Evolutionary conservation across 2,113 vertebrate species (phyloP).

Genomic region (Carassius auratus): DNA sequence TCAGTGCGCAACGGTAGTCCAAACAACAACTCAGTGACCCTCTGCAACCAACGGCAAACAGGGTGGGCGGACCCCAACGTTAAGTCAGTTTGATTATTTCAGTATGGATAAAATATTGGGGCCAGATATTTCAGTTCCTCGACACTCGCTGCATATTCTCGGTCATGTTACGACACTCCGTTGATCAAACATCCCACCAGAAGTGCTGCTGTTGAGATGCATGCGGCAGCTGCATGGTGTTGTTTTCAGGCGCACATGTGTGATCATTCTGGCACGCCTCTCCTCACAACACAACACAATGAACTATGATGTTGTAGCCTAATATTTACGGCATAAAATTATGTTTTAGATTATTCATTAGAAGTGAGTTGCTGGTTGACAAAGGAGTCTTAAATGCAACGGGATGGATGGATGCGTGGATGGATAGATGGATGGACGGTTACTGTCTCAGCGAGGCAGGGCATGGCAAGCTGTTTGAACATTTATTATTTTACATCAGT

Average conservation of each 20-base stretch:
- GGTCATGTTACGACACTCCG: not conserved
- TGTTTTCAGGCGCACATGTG: slow-evolving; percentile 24
- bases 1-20: slow-evolving; percentile 68
- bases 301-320: not conserved
- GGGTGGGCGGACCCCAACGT: slow-evolving; percentile 71
- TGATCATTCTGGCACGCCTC: slow-evolving; percentile 14
- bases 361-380: slow-evolving; percentile 2
- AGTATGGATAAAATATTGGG: not conserved
- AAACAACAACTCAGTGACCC: slow-evolving; percentile 71
- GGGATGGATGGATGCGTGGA: slow-evolving; percentile 61
- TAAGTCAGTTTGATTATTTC: slow-evolving; percentile 63
- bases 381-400: slow-evolving; percentile 21
- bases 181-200: not conserved
- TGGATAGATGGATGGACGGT: slow-evolving; percentile 66
- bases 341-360: not conserved
- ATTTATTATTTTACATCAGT: not conserved
- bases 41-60: slow-evolving; percentile 51
- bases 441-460: slow-evolving; percentile 69
- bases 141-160: not conserved
- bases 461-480: slow-evolving; percentile 23
- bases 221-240: not conserved
- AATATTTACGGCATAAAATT: not conserved
- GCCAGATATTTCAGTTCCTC: slow-evolving; percentile 7
- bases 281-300: not conserved
- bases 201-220: not conserved